A percentile compares a stretch with the other conserved stretches of the same genome.
phyloP scores from a whole-genome alignment of 2,113 vertebrate species.

The Pterocles orientalis region DNA sequence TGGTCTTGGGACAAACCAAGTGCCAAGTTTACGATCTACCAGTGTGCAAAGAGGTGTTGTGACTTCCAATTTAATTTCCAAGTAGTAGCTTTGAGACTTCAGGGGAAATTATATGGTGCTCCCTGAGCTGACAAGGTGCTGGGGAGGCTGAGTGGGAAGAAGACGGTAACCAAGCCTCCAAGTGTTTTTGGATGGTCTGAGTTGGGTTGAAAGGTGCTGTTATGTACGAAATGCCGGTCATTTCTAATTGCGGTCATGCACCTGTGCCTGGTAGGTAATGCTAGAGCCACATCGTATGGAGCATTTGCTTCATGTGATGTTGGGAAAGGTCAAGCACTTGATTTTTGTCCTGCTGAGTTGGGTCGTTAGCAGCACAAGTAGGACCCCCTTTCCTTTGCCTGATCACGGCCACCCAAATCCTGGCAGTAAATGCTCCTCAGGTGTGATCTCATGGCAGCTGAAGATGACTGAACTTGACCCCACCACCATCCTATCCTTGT shows the following conservation, averaged over 20 bases:
- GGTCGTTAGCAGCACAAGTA: neutral
- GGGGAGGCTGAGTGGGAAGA: neutral
- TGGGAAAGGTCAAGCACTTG: conserved; percentile 34
- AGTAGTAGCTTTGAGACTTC: neutral
- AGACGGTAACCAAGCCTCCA: neutral
- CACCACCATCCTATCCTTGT: neutral
- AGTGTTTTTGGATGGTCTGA: neutral
- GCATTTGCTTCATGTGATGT: conserved; percentile 32
- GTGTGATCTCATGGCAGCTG: conserved; percentile 20
- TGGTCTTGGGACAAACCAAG: neutral
- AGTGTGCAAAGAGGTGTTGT: neutral
- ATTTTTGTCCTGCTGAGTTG: conserved; percentile 1
- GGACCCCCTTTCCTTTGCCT: neutral
- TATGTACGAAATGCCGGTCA: neutral
- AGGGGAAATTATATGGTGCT: neutral
- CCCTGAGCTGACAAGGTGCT: neutral
- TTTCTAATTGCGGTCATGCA: conserved; percentile 57
- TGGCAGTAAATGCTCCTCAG: conserved; percentile 25
- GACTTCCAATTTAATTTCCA: conserved; percentile 7
- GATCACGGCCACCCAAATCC: rapidly evolving
- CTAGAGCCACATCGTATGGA: neutral
- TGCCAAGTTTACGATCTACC: neutral
- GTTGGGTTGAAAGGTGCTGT: conserved; percentile 30
- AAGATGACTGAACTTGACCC: neutral
- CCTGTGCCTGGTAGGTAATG: conserved; percentile 54